These are phyloP conservation scores for Lepidotrigona ventralis DNA, from an alignment of 1,140 invertebrate genomes.

Conservation along the genomic window DNA sequence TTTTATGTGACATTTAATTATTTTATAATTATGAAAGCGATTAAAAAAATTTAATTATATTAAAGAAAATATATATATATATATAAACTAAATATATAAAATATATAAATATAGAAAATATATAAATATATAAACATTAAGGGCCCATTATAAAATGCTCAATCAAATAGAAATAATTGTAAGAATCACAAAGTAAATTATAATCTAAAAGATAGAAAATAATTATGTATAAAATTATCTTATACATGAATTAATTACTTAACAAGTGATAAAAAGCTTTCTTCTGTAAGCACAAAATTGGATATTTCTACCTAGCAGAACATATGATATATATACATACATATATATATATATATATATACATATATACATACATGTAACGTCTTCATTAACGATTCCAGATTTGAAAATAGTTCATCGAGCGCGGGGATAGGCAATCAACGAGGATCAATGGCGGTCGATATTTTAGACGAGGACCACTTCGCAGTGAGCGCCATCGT, in stretches of 20 bases:
- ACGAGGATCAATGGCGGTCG: constrained; percentile 81
- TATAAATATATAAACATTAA: not conserved
- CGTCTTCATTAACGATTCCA: constrained; percentile 36
- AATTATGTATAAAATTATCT: not conserved
- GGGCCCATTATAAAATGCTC: not conserved
- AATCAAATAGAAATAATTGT: not conserved
- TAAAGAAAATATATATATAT: not conserved
- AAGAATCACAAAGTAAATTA: no score
- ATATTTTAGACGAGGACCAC: constrained; percentile 91
- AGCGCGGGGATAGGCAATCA: constrained; percentile 28
- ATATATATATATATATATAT: no score
- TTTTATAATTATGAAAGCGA: not conserved
- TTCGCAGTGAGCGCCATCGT: constrained; percentile 93
- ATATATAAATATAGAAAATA: no score
- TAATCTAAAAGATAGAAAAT: not conserved
- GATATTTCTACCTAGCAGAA: not conserved
- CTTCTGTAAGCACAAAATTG: not conserved
- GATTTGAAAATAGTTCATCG: constrained; percentile 51
- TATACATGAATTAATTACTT: no score
- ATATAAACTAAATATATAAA: no score
- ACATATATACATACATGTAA: not conserved
- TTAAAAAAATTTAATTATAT: not conserved
- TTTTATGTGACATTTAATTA: not conserved
- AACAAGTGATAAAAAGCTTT: not conserved
- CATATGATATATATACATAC: not conserved